Percentiles rank a stretch among this genome's conserved stretches.
phyloP scores from a whole-genome alignment of 2,113 vertebrate genomes.

The Potamarius usumacintae region DNA sequence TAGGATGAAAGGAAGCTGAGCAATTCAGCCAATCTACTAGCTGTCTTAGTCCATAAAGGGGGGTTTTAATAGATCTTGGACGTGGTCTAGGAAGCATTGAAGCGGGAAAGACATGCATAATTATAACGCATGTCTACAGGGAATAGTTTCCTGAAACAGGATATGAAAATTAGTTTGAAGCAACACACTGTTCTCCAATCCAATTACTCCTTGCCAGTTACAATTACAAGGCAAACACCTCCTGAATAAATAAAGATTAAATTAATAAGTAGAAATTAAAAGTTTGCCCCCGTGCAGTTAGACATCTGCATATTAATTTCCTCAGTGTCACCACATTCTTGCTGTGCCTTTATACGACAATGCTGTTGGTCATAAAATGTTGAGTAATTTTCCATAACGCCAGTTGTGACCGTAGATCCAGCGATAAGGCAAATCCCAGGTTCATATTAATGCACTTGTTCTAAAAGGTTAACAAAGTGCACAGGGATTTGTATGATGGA shows the following conservation, averaged over 20 bases:
- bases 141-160: constrained; percentile 43
- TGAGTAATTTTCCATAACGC: neutral
- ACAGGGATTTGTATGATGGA: neutral
- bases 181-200: constrained; percentile 43
- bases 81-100: constrained; percentile 42
- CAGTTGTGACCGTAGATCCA: neutral
- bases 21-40: constrained; percentile 29
- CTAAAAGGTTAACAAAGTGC: neutral
- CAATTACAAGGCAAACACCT: constrained; percentile 37
- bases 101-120: constrained; percentile 39
- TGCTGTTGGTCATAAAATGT: neutral
- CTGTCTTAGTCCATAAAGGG: neutral
- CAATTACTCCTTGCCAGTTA: constrained; percentile 45
- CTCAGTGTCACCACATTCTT: neutral
- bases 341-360: neutral
- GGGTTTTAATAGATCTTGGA: constrained; percentile 27
- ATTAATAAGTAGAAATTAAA: constrained; percentile 44
- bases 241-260: constrained; percentile 43
- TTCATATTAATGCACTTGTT: neutral
- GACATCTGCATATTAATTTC: constrained; percentile 32
- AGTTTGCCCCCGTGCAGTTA: constrained; percentile 13
- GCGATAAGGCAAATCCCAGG: neutral
- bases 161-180: constrained; percentile 47
- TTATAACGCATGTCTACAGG: constrained; percentile 45
- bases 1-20: neutral